These are phyloP conservation scores for Atherinosoma microstoma DNA, from an alignment of 2,797 vertebrate species.

Conservation along the genomic window DNA sequence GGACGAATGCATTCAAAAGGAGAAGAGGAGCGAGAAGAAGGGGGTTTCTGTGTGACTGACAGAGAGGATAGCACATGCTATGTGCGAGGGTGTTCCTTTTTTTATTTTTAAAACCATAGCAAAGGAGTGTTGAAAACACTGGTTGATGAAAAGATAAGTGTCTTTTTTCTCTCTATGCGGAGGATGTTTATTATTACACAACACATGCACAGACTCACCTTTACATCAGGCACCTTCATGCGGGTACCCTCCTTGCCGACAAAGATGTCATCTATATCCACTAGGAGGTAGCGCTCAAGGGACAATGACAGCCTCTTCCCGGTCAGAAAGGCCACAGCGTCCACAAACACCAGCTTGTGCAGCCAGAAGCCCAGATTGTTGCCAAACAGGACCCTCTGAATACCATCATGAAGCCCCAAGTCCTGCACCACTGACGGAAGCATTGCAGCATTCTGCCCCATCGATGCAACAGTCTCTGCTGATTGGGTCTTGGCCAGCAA, in stretches of 20 bases:
- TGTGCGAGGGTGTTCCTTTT: constrained; percentile 42
- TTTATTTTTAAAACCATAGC: constrained; percentile 9
- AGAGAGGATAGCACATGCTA: constrained; percentile 50
- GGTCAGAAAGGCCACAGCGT: constrained; percentile 95
- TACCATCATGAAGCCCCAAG: constrained; percentile 95
- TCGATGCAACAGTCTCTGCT: constrained; percentile 89
- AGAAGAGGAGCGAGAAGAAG: constrained; percentile 64
- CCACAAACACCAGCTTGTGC: constrained; percentile 96
- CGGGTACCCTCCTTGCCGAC: constrained; percentile 98
- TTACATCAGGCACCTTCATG: constrained; percentile 98
- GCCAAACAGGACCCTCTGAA: constrained; percentile 96
- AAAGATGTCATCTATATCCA: constrained; percentile 98
- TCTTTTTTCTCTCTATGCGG: constrained; percentile 7
- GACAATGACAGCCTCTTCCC: constrained; percentile 94
- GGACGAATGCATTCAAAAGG: constrained; percentile 67
- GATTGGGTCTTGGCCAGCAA: constrained; percentile 95
- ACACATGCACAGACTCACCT: constrained; percentile 82
- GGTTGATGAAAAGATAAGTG: constrained; percentile 31
- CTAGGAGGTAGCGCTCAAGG: constrained; percentile 94
- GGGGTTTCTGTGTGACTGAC: constrained; percentile 67
- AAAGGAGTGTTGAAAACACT: constrained; percentile 45
- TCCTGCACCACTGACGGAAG: constrained; percentile 98
- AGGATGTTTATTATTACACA: background rate
- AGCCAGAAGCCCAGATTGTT: constrained; percentile 99
- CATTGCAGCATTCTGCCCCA: constrained; percentile 88